A percentile compares a stretch with the other conserved stretches of the same genome.
Evolutionary conservation across 1,140 invertebrate species (phyloP).

Genomic region (Drosophila ambigua): DNA sequence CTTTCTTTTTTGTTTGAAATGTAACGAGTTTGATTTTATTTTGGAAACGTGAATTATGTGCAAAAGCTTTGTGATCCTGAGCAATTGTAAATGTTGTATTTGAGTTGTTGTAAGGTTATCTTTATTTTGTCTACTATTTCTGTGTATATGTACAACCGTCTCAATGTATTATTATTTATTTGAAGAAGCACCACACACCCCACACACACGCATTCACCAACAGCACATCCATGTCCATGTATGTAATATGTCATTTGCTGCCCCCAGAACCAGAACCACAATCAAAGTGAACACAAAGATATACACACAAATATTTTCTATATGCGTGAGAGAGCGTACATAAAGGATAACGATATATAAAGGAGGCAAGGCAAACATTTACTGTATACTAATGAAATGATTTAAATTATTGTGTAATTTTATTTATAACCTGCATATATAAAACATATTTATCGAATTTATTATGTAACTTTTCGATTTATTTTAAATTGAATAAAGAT

Average conservation of each 20-base stretch:
- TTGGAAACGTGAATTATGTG: conserved; percentile 46
- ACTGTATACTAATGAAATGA: conserved; percentile 67
- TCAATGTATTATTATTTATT: conserved; percentile 48
- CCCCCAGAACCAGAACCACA: conserved; percentile 46
- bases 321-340: conserved; percentile 39
- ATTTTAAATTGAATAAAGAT: conserved; percentile 76
- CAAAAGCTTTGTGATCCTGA: conserved; percentile 47
- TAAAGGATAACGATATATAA: conserved; percentile 35
- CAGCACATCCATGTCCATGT: conserved; percentile 36
- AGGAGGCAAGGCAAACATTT: conserved; percentile 27
- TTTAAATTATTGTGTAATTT: conserved; percentile 75
- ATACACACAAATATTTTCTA: conserved; percentile 79
- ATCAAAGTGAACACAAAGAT: conserved; percentile 76
- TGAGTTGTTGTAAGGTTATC: conserved; percentile 47
- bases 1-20: conserved; percentile 37
- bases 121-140: conserved; percentile 22
- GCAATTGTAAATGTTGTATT: conserved; percentile 57
- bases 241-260: conserved; percentile 72
- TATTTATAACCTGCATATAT: conserved; percentile 75
- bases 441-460: conserved; percentile 79
- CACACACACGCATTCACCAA: conserved; percentile 3
- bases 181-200: conserved; percentile 19
- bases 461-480: conserved; percentile 80
- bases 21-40: conserved; percentile 41
- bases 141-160: conserved; percentile 31